Conservation (phyloP, 2,797 vertebrate species). For the Cynodonichthys magdalenae region DNA sequence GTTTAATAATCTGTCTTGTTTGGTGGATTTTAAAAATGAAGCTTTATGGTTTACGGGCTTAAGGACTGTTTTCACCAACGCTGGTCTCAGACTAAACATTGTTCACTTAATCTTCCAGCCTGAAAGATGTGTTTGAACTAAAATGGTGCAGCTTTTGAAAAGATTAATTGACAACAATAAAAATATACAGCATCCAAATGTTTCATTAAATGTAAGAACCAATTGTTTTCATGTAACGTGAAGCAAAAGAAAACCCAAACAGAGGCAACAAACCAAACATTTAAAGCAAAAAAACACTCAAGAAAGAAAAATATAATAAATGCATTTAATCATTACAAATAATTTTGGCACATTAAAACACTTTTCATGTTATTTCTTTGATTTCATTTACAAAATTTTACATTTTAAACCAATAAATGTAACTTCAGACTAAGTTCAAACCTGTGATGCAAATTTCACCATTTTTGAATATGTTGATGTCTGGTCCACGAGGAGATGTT, state of each 20-base stretch:
- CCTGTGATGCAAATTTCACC: conserved; percentile 15
- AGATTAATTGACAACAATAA: conserved; percentile 16
- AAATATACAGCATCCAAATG: conserved; percentile 3
- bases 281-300: conserved; percentile 35
- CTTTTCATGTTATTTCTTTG: conserved; percentile 15
- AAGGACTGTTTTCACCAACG: not conserved
- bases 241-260: conserved; percentile 13
- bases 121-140: not conserved
- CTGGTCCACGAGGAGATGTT: conserved; percentile 33
- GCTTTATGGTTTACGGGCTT: not conserved
- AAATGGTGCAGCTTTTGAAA: conserved; percentile 6
- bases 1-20: not conserved
- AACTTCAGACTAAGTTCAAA: conserved; percentile 12
- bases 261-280: conserved; percentile 47
- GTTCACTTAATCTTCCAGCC: not conserved
- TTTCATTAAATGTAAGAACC: not conserved
- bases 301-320: not conserved
- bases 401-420: conserved; percentile 36
- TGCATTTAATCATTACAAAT: conserved; percentile 34
- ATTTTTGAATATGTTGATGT: conserved; percentile 8
- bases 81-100: not conserved
- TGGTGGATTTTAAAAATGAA: too few relatives aligned
- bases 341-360: conserved; percentile 38
- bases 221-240: conserved; percentile 14
- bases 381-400: conserved; percentile 35